phyloP scores from a whole-genome alignment of 2,797 vertebrate genomes.

The Malacoctenus gilli region DNA sequence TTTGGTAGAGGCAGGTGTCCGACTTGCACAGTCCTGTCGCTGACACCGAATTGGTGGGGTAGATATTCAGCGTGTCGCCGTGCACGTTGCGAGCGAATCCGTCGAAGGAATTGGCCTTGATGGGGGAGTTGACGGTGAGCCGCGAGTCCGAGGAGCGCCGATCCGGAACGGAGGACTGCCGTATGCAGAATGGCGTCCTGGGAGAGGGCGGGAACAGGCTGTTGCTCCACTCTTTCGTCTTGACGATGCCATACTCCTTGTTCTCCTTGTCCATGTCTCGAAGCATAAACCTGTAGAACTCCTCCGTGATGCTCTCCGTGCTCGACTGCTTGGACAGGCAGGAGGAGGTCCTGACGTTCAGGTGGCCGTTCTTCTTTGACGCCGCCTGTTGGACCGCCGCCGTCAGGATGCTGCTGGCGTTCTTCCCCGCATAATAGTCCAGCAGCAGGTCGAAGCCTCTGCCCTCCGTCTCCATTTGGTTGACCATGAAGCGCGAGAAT shows the following conservation, averaged over 20 bases:
- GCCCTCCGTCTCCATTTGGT: slow-evolving; percentile 98
- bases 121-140: slow-evolving; percentile 88
- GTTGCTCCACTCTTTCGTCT: slow-evolving; percentile 90
- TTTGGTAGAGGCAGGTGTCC: slow-evolving; percentile 94
- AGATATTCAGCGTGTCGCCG: slow-evolving; percentile 85
- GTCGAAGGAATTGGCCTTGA: slow-evolving; percentile 97
- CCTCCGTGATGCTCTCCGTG: slow-evolving; percentile 97
- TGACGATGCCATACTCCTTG: slow-evolving; percentile 82
- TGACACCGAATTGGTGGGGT: slow-evolving; percentile 80
- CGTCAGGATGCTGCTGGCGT: slow-evolving; percentile 91
- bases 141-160: slow-evolving; percentile 86
- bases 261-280: slow-evolving; percentile 92
- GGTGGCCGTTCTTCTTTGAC: slow-evolving; percentile 89
- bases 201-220: slow-evolving; percentile 86
- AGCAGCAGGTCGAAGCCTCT: slow-evolving; percentile 93
- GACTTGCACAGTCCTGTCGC: slow-evolving; percentile 92
- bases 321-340: slow-evolving; percentile 98
- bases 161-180: slow-evolving; percentile 93
- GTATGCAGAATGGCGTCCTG: slow-evolving; percentile 87
- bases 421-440: slow-evolving; percentile 97
- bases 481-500: slow-evolving; percentile 98
- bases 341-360: slow-evolving; percentile 84
- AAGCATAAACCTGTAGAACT: slow-evolving; percentile 97
- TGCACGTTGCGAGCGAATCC: slow-evolving; percentile 87
- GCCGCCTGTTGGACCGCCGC: slow-evolving; percentile 93